Conservation (phyloP, 2,797 vertebrate genomes). For the Poliocrania exsul region DNA sequence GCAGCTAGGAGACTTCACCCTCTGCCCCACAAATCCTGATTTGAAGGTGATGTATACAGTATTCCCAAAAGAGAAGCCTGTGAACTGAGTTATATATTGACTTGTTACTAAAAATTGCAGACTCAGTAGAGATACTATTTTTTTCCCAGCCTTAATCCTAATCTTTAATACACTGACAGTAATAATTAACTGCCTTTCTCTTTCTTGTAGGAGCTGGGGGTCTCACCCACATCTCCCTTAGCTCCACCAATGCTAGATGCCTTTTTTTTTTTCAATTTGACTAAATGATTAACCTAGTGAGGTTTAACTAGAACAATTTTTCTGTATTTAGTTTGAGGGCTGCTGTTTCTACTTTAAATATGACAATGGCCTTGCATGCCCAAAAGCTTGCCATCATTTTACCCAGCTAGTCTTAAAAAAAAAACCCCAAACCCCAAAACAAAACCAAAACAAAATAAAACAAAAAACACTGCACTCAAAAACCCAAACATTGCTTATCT, state of each 20-base stretch:
- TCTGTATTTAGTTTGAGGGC: neutral
- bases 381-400: neutral
- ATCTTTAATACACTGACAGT: neutral
- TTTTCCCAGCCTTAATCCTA: neutral
- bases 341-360: conserved; percentile 29
- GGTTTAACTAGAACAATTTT: neutral
- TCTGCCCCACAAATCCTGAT: neutral
- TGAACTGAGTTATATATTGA: neutral
- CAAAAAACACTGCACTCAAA: neutral
- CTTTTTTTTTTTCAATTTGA: neutral
- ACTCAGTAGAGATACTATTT: neutral
- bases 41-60: neutral
- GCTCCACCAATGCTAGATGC: neutral
- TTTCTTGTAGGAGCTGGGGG: neutral
- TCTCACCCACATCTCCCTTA: neutral
- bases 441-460: neutral
- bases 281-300: conserved; percentile 9
- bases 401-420: neutral
- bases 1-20: neutral
- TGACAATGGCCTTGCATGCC: neutral
- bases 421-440: neutral
- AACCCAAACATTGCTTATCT: neutral
- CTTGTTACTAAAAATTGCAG: neutral
- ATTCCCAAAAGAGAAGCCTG: neutral
- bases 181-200: conserved; percentile 14